phyloP scores from a whole-genome alignment of 2,888 invertebrate species.

The Rotaria magnacalcarata region DNA sequence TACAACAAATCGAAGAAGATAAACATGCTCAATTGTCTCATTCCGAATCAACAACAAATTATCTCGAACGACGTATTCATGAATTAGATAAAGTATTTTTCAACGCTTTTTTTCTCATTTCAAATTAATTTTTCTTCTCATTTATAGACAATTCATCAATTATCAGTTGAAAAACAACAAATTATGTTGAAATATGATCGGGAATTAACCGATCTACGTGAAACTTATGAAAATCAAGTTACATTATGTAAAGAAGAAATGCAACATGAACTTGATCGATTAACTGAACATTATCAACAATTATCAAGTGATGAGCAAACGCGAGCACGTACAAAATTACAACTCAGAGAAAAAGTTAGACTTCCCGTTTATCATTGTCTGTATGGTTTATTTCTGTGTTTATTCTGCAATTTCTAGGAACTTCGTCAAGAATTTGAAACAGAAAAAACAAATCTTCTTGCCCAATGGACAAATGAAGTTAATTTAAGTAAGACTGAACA shows the following conservation, averaged over 20 bases:
- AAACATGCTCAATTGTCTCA: background rate
- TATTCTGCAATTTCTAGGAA: background rate
- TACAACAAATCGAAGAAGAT: background rate
- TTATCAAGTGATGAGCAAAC: background rate
- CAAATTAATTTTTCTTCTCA: no score
- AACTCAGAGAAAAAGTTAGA: background rate
- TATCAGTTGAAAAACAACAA: constrained; percentile 18
- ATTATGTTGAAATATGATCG: background rate
- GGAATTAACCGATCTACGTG: constrained; percentile 19
- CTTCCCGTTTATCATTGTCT: background rate
- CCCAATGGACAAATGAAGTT: constrained; percentile 7
- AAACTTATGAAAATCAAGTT: constrained; percentile 25
- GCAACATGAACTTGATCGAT: constrained; percentile 16
- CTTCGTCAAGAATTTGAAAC: constrained; percentile 36
- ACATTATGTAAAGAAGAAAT: constrained; percentile 16
- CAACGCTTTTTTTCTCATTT: no score
- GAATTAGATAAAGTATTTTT: constrained; percentile 1
- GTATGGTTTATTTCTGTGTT: background rate
- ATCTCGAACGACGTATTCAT: constrained; percentile 2
- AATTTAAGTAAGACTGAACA: background rate
- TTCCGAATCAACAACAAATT: constrained; percentile 16
- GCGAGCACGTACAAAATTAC: background rate
- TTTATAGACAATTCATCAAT: constrained; percentile 13
- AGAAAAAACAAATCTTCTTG: background rate
- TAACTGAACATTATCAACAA: constrained; percentile 19